Base-by-base conservation (phyloP, 2,797 vertebrate genomes). In the Taenioides sp. region DNA sequence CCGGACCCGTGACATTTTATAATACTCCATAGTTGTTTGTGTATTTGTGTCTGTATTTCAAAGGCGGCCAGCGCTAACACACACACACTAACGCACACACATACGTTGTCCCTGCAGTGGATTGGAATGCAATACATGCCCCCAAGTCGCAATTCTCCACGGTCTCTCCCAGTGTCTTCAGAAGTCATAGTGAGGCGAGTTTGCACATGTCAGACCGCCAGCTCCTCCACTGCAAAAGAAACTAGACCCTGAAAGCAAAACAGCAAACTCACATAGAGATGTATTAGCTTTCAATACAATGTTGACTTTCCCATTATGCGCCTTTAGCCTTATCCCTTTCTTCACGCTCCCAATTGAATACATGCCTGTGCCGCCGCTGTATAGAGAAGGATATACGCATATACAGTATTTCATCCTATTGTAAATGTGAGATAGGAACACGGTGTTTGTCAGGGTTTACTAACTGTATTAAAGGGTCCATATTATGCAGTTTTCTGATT, bases 71-170 rank as follows among this genome's bases (percentile, higher is more conserved):
- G 31, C 63, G 6, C 84, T 65, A 80, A 86, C 80, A 79, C 76
- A 47, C 65, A 43, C 40, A 12, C 40, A 4, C 10, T 40, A 2
- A 60, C 76, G 86, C 80, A 79, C 76, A 40, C 65, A 61, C 76
- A 34, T 58, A 31, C 71, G 81, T 77, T 64, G 82, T 84, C 83
- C 86, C 89, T 85, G 82, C 80, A 14, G 80, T 72, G 79, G 79
- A 72, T 70, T 75, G 76, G 73, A 89, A 87, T 86, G 82, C 74
- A 72, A 85, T 87, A 83, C 83, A 67, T 86, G 82, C 85, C 88
- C 89, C 75, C 37, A 23, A 82, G 89, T 83, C 82, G 78, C 72
- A 65, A 90, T 90, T 91, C 77, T 90, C 85, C 89, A 87, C 3
- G 74, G 84, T 16, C 43, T 47, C 43, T 47, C 80, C 67, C 73